phyloP scores from a whole-genome alignment of 2,113 vertebrate species.

The Arizona elegans region DNA sequence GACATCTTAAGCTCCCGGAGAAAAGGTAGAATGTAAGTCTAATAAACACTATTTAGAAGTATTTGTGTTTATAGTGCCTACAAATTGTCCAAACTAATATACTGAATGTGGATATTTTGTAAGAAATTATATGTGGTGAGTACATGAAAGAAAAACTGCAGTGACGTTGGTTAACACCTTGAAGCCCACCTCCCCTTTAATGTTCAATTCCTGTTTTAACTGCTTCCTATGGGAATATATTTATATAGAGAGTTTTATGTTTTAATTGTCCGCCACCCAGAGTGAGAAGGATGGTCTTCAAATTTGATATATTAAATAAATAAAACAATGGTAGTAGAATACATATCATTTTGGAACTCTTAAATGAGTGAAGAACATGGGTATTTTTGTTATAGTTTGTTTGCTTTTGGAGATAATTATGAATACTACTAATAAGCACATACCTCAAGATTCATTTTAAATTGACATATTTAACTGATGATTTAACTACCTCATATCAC shows the following conservation, averaged over 20 bases:
- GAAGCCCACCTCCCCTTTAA: too few species aligned
- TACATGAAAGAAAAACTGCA: neutral
- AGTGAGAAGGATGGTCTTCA: neutral
- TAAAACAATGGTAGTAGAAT: neutral
- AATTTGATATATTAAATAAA: neutral
- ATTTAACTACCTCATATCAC: neutral
- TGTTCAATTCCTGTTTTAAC: too few species aligned
- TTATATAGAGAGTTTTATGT: neutral
- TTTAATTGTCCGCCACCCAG: neutral
- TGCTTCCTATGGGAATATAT: neutral
- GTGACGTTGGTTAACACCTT: too few species aligned
- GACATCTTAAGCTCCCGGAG: neutral
- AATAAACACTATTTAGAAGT: neutral
- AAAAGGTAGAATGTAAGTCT: neutral
- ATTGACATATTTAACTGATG: neutral
- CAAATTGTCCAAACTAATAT: neutral
- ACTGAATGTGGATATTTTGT: neutral
- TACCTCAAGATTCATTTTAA: neutral
- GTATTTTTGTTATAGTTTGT: neutral
- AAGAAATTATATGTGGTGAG: neutral
- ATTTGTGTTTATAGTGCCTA: neutral
- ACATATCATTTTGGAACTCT: neutral
- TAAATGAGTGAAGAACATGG: neutral
- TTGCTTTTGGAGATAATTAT: neutral
- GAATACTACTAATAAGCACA: neutral